Conservation (phyloP, 2,797 vertebrate species). For the Tenualosa thibaudeaui region DNA sequence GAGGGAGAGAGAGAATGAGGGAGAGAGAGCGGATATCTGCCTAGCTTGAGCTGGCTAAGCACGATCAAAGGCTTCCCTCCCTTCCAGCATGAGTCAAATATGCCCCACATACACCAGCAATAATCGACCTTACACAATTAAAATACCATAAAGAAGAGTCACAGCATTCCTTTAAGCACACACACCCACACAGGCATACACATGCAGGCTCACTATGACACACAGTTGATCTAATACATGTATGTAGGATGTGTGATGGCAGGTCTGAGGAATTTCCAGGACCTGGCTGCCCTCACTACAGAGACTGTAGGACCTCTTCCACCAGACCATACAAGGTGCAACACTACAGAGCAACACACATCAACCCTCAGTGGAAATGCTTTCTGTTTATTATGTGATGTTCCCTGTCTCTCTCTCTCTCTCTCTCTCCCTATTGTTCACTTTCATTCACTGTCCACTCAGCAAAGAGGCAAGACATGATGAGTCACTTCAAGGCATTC, state of each 20-base stretch:
- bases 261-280: not conserved
- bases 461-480: not conserved
- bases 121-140: not conserved
- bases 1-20: not conserved
- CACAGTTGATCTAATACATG: not conserved
- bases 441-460: not conserved
- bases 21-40: not conserved
- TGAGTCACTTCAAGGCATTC: not conserved
- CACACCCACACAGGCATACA: not conserved
- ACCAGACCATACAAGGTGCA: constrained; percentile 2
- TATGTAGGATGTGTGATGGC: not conserved
- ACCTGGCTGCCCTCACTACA: not conserved
- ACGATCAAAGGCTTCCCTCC: not conserved
- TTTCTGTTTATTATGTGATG: not conserved
- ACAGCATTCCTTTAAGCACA: not conserved
- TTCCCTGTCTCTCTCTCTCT: not conserved
- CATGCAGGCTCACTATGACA: not conserved
- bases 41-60: not conserved
- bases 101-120: not conserved
- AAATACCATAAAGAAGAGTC: not conserved
- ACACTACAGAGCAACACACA: not conserved
- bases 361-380: not conserved
- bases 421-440: not conserved
- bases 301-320: not conserved
- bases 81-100: not conserved